Conservation (phyloP, 2,888 invertebrate genomes). For the Dryobota labecula region DNA sequence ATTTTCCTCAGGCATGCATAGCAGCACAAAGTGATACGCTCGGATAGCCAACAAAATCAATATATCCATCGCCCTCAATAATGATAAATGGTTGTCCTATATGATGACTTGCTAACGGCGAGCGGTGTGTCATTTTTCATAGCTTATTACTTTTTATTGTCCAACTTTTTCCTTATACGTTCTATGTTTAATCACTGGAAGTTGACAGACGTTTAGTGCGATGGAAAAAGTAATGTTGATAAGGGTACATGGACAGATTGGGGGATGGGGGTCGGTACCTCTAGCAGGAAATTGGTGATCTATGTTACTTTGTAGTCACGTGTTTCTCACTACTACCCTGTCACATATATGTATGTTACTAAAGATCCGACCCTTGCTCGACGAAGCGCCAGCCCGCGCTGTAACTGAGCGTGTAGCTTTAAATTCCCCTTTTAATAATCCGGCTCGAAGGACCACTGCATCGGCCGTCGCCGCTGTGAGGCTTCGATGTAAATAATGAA, state of each 20-base stretch:
- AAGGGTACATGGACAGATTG: constrained; percentile 20
- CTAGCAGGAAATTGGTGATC: neutral
- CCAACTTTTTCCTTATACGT: constrained; percentile 61
- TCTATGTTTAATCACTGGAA: constrained; percentile 59
- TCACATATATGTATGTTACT: neutral
- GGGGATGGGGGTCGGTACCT: neutral
- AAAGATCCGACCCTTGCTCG: no score
- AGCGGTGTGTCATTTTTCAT: constrained; percentile 74
- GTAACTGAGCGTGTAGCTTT: no score
- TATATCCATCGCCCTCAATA: constrained; percentile 63
- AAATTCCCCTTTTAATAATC: no score
- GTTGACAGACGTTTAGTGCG: constrained; percentile 41
- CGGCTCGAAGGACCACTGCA: no score
- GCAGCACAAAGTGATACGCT: constrained; percentile 19
- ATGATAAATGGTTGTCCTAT: constrained; percentile 78
- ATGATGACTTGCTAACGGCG: constrained; percentile 80
- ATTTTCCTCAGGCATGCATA: neutral
- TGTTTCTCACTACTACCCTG: no score
- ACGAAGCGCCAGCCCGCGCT: no score
- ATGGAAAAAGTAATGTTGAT: constrained; percentile 38
- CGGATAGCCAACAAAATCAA: constrained; percentile 63
- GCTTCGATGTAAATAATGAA: no score
- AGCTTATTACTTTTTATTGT: constrained; percentile 73
- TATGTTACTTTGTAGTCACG: neutral
- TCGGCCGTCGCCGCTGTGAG: no score